These are phyloP conservation scores for Chloroceryle inda DNA, from an alignment of 2,797 vertebrate species.

Conservation along the genomic window DNA sequence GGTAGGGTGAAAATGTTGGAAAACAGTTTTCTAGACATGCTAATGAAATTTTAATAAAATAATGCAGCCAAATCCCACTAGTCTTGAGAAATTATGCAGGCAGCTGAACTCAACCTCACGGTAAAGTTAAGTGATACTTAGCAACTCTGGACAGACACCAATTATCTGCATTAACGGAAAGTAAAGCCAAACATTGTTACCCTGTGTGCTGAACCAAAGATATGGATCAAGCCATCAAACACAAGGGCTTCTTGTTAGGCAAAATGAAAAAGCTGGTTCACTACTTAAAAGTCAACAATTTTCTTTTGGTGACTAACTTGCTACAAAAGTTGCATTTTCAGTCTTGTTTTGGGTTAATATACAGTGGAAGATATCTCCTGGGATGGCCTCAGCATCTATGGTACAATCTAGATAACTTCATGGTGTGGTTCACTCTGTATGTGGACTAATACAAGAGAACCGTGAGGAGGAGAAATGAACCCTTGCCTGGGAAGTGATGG, in stretches of 20 bases:
- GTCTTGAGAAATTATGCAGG: not conserved
- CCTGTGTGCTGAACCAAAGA: not conserved
- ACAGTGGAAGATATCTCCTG: not conserved
- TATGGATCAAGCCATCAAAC: not conserved
- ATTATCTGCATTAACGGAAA: not conserved
- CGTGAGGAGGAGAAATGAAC: not conserved
- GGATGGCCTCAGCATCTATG: not conserved
- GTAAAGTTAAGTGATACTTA: conserved; percentile 6
- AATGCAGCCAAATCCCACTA: not conserved
- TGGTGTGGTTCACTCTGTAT: not conserved
- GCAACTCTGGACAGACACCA: not conserved
- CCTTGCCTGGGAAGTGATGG: not conserved
- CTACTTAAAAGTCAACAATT: not conserved
- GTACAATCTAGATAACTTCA: not conserved
- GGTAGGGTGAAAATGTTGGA: not conserved
- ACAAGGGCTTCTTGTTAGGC: not conserved
- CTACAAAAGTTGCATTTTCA: not conserved
- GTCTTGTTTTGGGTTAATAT: not conserved
- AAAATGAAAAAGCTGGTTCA: not conserved
- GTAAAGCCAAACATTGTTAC: not conserved
- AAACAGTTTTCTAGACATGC: not conserved
- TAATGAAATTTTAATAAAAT: not conserved
- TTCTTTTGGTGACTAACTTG: not conserved
- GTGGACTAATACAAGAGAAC: not conserved
- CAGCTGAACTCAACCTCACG: not conserved